phyloP scores from a whole-genome alignment of 23 tunicate genomes.

The Aplidium turbinatum region DNA sequence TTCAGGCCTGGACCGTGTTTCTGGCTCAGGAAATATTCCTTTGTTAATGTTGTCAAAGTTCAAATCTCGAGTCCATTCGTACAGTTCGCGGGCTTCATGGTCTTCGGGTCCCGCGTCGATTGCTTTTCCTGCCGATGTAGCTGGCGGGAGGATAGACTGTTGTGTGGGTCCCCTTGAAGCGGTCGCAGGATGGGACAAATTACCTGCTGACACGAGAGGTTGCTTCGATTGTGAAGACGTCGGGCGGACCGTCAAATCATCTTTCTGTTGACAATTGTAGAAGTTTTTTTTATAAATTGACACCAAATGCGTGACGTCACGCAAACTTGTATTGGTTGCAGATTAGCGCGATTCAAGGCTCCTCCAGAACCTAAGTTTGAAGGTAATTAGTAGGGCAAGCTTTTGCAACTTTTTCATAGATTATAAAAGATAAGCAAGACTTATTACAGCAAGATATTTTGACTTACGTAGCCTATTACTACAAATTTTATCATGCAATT shows the following conservation, averaged over 20 bases:
- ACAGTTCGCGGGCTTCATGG: conserved; percentile 71
- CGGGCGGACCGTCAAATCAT: conserved; percentile 48
- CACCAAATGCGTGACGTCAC: too few relatives aligned
- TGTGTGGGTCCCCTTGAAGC: conserved; percentile 31
- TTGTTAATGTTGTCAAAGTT: conserved; percentile 71
- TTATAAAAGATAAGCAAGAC: too few relatives aligned
- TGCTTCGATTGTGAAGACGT: conserved; percentile 31
- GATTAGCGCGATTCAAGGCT: too few relatives aligned
- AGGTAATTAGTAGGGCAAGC: too few relatives aligned
- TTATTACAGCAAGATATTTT: too few relatives aligned
- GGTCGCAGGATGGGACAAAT: conserved; percentile 45
- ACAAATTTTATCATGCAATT: too few relatives aligned
- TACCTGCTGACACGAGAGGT: conserved; percentile 2
- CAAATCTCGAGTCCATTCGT: conserved; percentile 79
- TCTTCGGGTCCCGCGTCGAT: conserved; percentile 68
- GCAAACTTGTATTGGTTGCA: too few relatives aligned
- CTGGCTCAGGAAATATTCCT: conserved; percentile 25
- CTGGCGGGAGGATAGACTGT: not conserved
- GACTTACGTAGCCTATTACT: too few relatives aligned
- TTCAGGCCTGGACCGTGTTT: conserved; percentile 15
- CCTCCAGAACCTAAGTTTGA: too few relatives aligned
- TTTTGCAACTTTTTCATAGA: too few relatives aligned
- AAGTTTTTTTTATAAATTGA: not conserved
- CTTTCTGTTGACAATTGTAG: not conserved
- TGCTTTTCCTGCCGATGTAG: not conserved